Conservation (phyloP, 1,140 invertebrate species). For the Coenobita brevimanus region DNA sequence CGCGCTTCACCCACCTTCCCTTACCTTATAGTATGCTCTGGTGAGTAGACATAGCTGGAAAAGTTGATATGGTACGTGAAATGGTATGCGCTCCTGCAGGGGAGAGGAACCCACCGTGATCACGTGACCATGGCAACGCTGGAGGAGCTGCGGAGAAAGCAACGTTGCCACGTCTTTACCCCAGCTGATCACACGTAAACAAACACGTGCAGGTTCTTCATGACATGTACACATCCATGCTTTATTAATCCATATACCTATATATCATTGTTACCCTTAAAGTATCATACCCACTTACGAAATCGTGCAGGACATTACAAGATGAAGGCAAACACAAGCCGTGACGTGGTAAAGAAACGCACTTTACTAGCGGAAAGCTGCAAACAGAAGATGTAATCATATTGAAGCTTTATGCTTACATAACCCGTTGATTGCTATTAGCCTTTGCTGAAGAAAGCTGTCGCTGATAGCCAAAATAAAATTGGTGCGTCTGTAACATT, state of each 20-base stretch:
- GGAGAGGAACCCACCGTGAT: conserved; percentile 61
- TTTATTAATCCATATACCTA: neutral
- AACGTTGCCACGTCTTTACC: conserved; percentile 40
- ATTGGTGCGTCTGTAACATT: no score
- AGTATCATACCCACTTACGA: no score
- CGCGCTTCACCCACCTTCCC: neutral
- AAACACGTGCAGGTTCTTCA: neutral
- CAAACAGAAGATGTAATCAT: no score
- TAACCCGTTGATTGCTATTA: no score
- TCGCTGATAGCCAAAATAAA: no score
- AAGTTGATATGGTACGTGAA: neutral
- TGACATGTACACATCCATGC: neutral
- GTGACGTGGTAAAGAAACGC: no score
- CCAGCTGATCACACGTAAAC: neutral
- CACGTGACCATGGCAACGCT: conserved; percentile 43
- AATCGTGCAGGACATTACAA: no score
- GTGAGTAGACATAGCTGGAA: neutral
- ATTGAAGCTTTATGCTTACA: no score
- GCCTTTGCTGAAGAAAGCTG: no score
- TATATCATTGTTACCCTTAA: no score
- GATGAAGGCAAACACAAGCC: no score
- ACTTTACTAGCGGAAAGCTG: no score
- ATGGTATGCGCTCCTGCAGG: conserved; percentile 46
- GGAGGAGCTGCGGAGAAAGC: neutral
- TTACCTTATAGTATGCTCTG: neutral